Conservation (phyloP, 2,797 vertebrate genomes). For the Petrocephalus sullivani region DNA sequence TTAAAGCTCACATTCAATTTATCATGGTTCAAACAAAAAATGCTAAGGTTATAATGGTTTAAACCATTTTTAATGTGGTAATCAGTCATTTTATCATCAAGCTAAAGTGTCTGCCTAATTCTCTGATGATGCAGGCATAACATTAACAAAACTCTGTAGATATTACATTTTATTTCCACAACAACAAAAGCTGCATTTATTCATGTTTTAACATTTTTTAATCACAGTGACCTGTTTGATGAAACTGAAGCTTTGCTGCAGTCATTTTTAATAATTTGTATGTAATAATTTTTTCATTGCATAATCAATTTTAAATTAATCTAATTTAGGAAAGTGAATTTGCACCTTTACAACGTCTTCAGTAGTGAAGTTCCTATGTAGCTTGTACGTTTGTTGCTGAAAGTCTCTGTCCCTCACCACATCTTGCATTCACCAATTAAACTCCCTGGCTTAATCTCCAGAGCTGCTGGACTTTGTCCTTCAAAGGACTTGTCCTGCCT, state of each 20-base stretch:
- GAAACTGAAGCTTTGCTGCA: neutral
- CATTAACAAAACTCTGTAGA: neutral
- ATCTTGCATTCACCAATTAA: neutral
- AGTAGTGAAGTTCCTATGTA: neutral
- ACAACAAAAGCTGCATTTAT: neutral
- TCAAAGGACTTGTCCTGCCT: neutral
- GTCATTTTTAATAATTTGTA: neutral
- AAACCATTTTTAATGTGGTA: neutral
- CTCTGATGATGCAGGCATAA: neutral
- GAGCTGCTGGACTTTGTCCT: slow-evolving; percentile 9
- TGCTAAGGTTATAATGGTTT: slow-evolving; percentile 3
- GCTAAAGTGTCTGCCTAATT: neutral
- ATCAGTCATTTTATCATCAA: neutral
- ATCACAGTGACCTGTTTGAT: neutral
- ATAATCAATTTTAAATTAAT: neutral
- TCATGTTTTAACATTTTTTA: neutral
- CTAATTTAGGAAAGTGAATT: neutral
- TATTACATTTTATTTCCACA: neutral
- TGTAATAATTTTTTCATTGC: neutral
- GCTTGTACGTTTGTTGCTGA: neutral
- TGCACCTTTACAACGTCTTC: neutral
- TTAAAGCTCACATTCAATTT: neutral
- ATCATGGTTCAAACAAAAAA: slow-evolving; percentile 3
- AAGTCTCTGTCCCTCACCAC: neutral
- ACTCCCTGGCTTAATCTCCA: neutral